Percentiles rank a stretch among this genome's conserved stretches.
phyloP scores from a whole-genome alignment of 2,797 vertebrate genomes.

The Dromococcyx pavoninus region DNA sequence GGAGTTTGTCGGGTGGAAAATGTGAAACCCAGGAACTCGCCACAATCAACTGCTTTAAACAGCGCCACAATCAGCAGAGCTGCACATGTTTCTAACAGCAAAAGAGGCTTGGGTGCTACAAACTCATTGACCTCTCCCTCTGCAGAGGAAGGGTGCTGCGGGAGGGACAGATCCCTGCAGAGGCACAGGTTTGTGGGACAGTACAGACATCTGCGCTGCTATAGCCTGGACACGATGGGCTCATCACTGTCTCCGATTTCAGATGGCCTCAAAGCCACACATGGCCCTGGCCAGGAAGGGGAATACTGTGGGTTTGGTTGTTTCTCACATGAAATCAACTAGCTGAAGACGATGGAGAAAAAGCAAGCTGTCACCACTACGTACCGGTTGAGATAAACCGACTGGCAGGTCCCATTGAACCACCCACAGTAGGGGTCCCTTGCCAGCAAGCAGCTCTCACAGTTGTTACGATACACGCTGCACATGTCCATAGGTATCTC shows the following conservation, averaged over 20 bases:
- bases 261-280: accelerated
- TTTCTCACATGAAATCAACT: accelerated
- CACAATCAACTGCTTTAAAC: not conserved
- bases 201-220: accelerated
- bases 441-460: constrained; percentile 76
- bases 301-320: accelerated
- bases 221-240: accelerated
- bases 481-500: constrained; percentile 77
- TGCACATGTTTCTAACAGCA: not conserved
- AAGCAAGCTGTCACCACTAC: not conserved
- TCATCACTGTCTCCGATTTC: not conserved
- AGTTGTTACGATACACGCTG: constrained; percentile 62
- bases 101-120: not conserved
- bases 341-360: not conserved
- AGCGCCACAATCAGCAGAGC: not conserved
- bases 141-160: not conserved
- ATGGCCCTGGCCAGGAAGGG: not conserved
- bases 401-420: constrained; percentile 39
- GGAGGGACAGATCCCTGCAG: not conserved
- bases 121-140: not conserved
- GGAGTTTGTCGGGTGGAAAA: not conserved
- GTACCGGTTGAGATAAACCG: constrained; percentile 40
- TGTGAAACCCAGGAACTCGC: not conserved
- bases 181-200: not conserved
- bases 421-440: constrained; percentile 77